Conservation (phyloP, 2,888 invertebrate genomes). For the Tortrix viridana region DNA sequence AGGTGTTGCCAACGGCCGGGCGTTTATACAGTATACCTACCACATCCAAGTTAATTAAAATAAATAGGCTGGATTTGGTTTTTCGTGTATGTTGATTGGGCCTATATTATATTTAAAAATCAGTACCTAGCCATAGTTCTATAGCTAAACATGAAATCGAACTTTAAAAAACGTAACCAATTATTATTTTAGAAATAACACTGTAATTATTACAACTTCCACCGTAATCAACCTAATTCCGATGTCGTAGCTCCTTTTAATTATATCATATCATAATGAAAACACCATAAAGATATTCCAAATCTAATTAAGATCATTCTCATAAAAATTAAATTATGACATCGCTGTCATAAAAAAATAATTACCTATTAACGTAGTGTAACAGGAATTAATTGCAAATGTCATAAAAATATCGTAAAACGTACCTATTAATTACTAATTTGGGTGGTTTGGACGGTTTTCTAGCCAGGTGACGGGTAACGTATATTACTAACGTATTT, state of each 20-base stretch:
- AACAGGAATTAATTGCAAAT: conserved; percentile 24
- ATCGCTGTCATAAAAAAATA: conserved; percentile 33
- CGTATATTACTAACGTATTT: neutral
- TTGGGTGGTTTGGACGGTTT: conserved; percentile 6
- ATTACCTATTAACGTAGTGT: conserved; percentile 20
- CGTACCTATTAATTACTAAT: conserved; percentile 8
- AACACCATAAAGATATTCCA: conserved; percentile 27
- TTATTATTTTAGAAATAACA: neutral
- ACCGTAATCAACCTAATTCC: neutral
- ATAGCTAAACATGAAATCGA: neutral
- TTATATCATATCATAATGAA: conserved; percentile 29
- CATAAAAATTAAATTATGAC: conserved; percentile 40
- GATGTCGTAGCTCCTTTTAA: conserved; percentile 19
- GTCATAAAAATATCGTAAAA: conserved; percentile 34
- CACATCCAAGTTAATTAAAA: no score
- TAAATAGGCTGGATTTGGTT: no score
- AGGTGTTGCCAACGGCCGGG: no score
- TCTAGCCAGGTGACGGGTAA: neutral
- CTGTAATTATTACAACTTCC: neutral
- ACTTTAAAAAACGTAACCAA: neutral
- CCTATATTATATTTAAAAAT: no score
- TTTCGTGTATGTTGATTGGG: no score
- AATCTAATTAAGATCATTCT: conserved; percentile 35
- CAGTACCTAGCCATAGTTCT: no score
- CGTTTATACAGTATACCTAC: no score